Evolutionary conservation across 2,797 vertebrate species (phyloP).

Genomic region (Hyperoplus lanceolatus): DNA sequence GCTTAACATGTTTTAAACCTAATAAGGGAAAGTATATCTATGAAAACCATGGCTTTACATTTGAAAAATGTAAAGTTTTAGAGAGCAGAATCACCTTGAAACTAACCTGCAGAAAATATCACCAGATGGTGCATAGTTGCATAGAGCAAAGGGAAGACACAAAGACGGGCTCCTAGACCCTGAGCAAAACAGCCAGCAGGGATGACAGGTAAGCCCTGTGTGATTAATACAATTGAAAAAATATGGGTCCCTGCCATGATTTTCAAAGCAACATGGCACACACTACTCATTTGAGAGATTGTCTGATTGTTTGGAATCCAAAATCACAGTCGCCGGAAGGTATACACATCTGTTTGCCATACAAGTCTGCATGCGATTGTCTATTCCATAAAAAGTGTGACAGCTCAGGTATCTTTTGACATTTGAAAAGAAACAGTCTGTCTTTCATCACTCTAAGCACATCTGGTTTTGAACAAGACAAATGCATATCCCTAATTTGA

Average conservation of each 20-base stretch:
- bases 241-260: slow-evolving; percentile 16
- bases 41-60: not conserved
- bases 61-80: slow-evolving; percentile 1
- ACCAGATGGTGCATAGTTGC: slow-evolving; percentile 46
- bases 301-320: slow-evolving; percentile 50
- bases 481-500: slow-evolving; percentile 48
- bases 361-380: slow-evolving; percentile 51
- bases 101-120: slow-evolving; percentile 50
- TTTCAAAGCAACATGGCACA: slow-evolving; percentile 23
- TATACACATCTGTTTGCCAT: slow-evolving; percentile 60
- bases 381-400: slow-evolving; percentile 56
- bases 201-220: slow-evolving; percentile 28
- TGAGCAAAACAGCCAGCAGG: slow-evolving; percentile 58
- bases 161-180: slow-evolving; percentile 71
- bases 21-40: not conserved
- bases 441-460: slow-evolving; percentile 68
- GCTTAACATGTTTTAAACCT: not conserved
- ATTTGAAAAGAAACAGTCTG: slow-evolving; percentile 63
- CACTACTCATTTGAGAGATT: slow-evolving; percentile 39
- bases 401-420: slow-evolving; percentile 68
- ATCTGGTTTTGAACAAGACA: slow-evolving; percentile 64
- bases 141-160: slow-evolving; percentile 61
- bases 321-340: slow-evolving; percentile 33
- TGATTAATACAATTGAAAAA: slow-evolving; percentile 32
- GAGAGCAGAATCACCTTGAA: slow-evolving; percentile 67